Evolutionary conservation across 2,113 vertebrate species (phyloP), one percentile per base, ranked within the genome.

Genomic region (Erinaceus europaeus): DNA sequence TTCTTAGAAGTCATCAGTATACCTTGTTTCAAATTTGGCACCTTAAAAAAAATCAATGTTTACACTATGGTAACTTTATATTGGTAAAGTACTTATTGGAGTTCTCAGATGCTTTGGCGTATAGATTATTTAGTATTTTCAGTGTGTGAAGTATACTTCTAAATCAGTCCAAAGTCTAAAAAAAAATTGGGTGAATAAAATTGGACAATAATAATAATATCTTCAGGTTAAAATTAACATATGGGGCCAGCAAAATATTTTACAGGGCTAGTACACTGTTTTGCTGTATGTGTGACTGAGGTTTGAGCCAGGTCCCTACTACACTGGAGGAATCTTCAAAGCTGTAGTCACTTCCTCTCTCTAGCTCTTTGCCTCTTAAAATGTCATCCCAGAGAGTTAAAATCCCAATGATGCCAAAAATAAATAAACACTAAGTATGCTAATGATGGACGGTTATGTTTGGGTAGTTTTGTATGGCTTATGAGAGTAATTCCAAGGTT

Each of bases 171-270:
- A 86, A 84, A 73, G 27, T 53, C 52, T 89, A 15, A 62, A 62
- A 86, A 86, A 61, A n/a, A n/a, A n/a, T n/a, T n/a, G n/a, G n/a
- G n/a, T 59, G 36, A 88, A 59, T 44, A n/a, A 83, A 86, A 65
- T 2, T 52, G 29, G 25, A 14, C 32, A 42, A 48, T 25, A 42
- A 2, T 42, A 67, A n/a, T n/a, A n/a, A n/a, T n/a, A n/a, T n/a
- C n/a, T n/a, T n/a, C n/a, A n/a, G n/a, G n/a, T n/a, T n/a, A n/a
- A n/a, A n/a, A n/a, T n/a, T n/a, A n/a, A n/a, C n/a, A n/a, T n/a
- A n/a, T n/a, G n/a, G n/a, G n/a, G n/a, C n/a, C n/a, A n/a, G n/a
- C n/a, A n/a, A n/a, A n/a, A n/a, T n/a, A n/a, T n/a, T n/a, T n/a
- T n/a, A n/a, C n/a, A n/a, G n/a, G n/a, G n/a, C n/a, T n/a, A n/a